A percentile compares a stretch with the other conserved stretches of the same genome.
phyloP scores from a whole-genome alignment of 2,888 invertebrate species.

The Cephus spinipes region DNA sequence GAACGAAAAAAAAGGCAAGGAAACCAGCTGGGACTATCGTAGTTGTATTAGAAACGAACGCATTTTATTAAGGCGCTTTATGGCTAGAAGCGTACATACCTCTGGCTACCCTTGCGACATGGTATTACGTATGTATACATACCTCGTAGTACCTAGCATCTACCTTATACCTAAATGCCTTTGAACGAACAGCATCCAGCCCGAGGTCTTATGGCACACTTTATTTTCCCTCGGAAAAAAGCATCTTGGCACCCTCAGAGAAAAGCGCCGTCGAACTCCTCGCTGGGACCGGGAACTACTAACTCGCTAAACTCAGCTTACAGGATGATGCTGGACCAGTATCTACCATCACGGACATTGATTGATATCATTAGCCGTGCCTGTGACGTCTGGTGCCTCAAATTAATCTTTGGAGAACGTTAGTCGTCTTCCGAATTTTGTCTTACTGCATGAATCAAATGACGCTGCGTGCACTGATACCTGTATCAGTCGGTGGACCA shows the following conservation, averaged over 20 bases:
- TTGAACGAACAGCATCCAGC: neutral
- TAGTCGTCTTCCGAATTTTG: neutral
- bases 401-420: neutral
- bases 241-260: neutral
- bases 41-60: conserved; percentile 54
- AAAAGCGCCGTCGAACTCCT: neutral
- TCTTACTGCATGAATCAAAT: neutral
- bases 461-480: neutral
- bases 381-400: neutral
- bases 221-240: neutral
- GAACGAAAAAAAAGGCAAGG: conserved; percentile 6
- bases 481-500: neutral
- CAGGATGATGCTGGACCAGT: neutral
- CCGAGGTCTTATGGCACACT: neutral
- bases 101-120: neutral
- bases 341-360: neutral
- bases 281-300: neutral
- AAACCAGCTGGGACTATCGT: neutral
- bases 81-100: conserved; percentile 34
- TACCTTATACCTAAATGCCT: neutral
- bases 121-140: conserved; percentile 3
- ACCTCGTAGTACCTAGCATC: neutral
- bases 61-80: conserved; percentile 53
- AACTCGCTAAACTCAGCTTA: neutral
- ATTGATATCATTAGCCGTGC: neutral